These are phyloP conservation scores for Hirtodrosophila duncani DNA, from an alignment of 2,888 invertebrate genomes.

Conservation along the genomic window DNA sequence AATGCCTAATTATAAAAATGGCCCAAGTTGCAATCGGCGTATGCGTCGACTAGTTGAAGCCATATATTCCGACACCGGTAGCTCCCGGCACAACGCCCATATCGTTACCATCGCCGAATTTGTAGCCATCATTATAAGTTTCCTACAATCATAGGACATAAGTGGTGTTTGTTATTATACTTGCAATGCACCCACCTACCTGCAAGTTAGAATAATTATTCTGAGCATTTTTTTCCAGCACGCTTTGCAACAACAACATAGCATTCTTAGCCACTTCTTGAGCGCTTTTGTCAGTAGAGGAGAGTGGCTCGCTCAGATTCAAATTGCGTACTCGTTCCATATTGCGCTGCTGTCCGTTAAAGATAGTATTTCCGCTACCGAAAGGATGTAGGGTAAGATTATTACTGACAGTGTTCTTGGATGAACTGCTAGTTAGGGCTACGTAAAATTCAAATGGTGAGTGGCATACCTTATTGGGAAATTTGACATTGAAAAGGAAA, in stretches of 20 bases:
- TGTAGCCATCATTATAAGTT: not conserved
- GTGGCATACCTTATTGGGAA: too few relatives aligned
- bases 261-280: slow-evolving; percentile 35
- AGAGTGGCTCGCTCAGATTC: too few relatives aligned
- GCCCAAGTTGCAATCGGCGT: not conserved
- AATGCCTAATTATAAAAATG: slow-evolving; percentile 1
- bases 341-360: too few relatives aligned
- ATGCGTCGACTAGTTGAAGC: slow-evolving; percentile 21
- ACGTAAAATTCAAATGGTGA: too few relatives aligned
- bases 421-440: too few relatives aligned
- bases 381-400: too few relatives aligned
- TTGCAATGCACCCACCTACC: not conserved
- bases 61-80: slow-evolving; percentile 19
- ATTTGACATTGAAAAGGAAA: too few relatives aligned
- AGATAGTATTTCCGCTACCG: too few relatives aligned
- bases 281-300: not conserved
- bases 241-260: slow-evolving; percentile 45
- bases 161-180: not conserved
- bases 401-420: too few relatives aligned
- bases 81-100: slow-evolving; percentile 8
- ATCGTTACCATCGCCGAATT: slow-evolving; percentile 9
- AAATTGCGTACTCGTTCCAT: too few relatives aligned
- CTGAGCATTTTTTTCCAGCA: slow-evolving; percentile 46
- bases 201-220: not conserved
- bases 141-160: slow-evolving; percentile 8